Conservation (phyloP, 2,888 invertebrate genomes). For the Morpho deidamia region DNA sequence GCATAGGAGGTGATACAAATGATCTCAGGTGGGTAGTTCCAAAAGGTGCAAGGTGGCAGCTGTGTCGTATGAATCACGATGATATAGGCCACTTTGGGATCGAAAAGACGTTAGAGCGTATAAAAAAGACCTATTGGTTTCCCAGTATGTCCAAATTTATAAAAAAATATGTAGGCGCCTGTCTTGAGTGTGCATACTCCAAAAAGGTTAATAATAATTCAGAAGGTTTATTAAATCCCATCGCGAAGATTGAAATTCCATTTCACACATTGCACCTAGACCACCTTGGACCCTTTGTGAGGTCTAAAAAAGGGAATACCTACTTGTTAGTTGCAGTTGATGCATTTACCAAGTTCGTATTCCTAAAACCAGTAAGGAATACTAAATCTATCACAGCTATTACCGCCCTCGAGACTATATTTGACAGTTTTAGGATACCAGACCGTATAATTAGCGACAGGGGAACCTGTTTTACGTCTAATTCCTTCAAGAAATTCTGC, state of each 20-base stretch:
- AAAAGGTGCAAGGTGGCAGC: constrained; percentile 29
- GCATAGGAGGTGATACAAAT: constrained; percentile 6
- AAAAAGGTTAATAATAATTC: constrained; percentile 16
- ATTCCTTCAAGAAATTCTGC: constrained; percentile 6
- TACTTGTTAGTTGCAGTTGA: constrained; percentile 17
- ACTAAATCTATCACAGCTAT: constrained; percentile 14
- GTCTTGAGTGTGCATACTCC: constrained; percentile 19
- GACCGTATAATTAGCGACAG: constrained; percentile 19
- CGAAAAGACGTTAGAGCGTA: constrained; percentile 18
- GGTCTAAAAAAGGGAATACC: constrained; percentile 31
- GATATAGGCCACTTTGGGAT: constrained; percentile 38
- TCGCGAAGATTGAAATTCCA: constrained; percentile 21
- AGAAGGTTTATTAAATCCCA: constrained; percentile 24
- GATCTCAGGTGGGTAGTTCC: constrained; percentile 36
- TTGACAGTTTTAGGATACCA: constrained; percentile 14
- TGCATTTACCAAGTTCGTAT: constrained; percentile 15
- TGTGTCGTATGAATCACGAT: constrained; percentile 40
- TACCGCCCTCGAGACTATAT: constrained; percentile 9
- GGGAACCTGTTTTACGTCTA: constrained; percentile 19
- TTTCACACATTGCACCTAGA: constrained; percentile 24
- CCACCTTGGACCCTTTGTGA: constrained; percentile 39
- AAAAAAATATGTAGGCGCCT: constrained; percentile 20
- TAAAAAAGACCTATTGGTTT: constrained; percentile 22
- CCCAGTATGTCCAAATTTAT: constrained; percentile 17
- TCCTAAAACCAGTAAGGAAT: constrained; percentile 14